Evolutionary conservation across 2,888 invertebrate genomes (phyloP), one percentile per base, ranked within the genome.

Genomic region (Acanthacorydalis orientalis): DNA sequence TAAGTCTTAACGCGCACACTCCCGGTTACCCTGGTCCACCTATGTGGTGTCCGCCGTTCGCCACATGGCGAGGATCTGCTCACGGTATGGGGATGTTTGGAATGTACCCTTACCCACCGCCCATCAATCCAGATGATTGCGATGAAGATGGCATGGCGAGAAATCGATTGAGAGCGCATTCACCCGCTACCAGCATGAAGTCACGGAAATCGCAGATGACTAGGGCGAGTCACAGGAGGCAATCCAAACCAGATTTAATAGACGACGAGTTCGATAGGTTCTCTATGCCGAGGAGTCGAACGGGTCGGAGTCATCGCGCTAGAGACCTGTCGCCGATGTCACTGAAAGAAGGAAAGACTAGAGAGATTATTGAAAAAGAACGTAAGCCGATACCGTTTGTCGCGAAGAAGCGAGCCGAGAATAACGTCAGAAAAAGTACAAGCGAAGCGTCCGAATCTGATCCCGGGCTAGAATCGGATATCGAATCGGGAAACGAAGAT

Each of bases 131-230:
- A 11, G 70, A 66, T 49, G 66, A 70, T 6, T 56, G 64, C 2
- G 59, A 58, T 16, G 69, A 69, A 1, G 70, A 77, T 16, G 68
- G 70, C 1, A 64, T 71, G 1, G 78, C 80, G 0, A 71, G 80
- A 23, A 66, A 73, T 1, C 75, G 75, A 4, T 78, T 80, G 7
- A 74, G 82, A 7, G 75, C 80, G 2, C 72, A 74, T 0, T 80
- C 80, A 1, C 81, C 81, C 0, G 77, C 83, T 0, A 71, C 77
- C 50, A 84, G 83, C 56, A 58, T 76, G 45, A 76, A 80, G 53
- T 80, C 82, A 3, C 73, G 83, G 33, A 76, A 82, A 53, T 84
- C 85, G 0, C 69, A 78, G 57, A 68, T 70, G 32, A 69, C 75
- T 49, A 69, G 73, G 32, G 68, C 75, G 54, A 69, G 72, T 31